Evolutionary conservation across 2,797 vertebrate genomes (phyloP), one percentile per base, ranked within the genome.

Genomic region (Pantherophis alleghaniensis): DNA sequence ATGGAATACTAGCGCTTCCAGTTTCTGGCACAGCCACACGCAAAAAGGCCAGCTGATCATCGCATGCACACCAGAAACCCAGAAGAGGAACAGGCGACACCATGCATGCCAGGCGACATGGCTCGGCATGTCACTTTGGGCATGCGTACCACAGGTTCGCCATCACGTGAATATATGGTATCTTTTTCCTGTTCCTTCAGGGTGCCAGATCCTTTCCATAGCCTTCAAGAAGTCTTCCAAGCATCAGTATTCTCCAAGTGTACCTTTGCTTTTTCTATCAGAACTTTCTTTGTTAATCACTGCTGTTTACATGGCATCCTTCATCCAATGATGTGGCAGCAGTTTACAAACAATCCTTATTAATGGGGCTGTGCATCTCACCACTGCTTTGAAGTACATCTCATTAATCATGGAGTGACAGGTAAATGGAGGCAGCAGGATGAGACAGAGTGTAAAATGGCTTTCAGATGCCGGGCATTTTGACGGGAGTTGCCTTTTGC

Each of bases 321-420:
- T 93, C 87, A 93, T 91, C 69, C 93, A 93, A 89, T 91, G 93
- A 89, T 93, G 90, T 93, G 87, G 87, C 93, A 93, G 87, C 87
- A 89, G 87, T 93, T 93, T 89, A 91, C 93, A 91, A 93, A 93
- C 90, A 93, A 89, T 86, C 90, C 90, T 91, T 93, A 91, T 93
- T 93, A 93, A 93, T 59, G 90, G 87, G 87, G 90, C 59, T 91
- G 93, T 91, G 87, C 57, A 91, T 91, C 57, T 93, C 66, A 63
- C 93, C 87, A 91, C 87, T 74, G 89, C 90, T 91, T 89, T 89
- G 88, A 79, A 93, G 90, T 47, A 83, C 87, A 93, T 86, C 90
- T 91, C 93, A 93, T 93, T 93, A 93, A 93, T 93, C 93, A 91
- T 18, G 47, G 57, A 88, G 51, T n/a, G 87, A 91, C 93, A 91